Conservation (phyloP, 2,113 vertebrate species). For the Synodontis membranacea region DNA sequence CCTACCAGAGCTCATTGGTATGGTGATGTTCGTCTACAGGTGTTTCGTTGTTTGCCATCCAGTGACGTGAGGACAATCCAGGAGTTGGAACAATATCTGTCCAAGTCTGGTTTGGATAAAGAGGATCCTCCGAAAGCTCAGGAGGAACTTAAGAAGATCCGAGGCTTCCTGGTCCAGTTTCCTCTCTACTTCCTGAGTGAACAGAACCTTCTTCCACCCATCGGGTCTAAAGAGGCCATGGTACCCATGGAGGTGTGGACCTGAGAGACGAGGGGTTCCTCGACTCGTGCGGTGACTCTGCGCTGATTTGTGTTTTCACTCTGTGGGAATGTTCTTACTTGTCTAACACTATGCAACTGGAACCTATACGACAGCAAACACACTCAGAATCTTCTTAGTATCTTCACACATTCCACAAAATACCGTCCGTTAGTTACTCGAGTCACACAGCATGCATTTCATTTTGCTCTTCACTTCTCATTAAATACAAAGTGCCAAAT, state of each 20-base stretch:
- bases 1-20: not conserved
- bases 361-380: not conserved
- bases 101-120: constrained; percentile 75
- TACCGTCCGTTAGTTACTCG: not conserved
- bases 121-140: constrained; percentile 82
- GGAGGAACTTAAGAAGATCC: constrained; percentile 91
- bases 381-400: not conserved
- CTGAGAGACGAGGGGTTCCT: constrained; percentile 63
- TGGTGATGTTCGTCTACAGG: constrained; percentile 67
- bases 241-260: constrained; percentile 97
- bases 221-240: constrained; percentile 93
- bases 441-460: not conserved
- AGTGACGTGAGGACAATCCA: constrained; percentile 85
- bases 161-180: constrained; percentile 93
- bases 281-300: not conserved
- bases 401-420: constrained; percentile 17
- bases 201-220: constrained; percentile 88
- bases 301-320: not conserved
- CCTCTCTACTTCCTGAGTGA: constrained; percentile 88
- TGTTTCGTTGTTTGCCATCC: constrained; percentile 92
- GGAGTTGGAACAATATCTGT: constrained; percentile 83
- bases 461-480: not conserved
- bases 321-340: not conserved
- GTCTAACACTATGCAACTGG: constrained; percentile 55
- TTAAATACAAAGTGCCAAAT: constrained; percentile 46